A percentile compares a stretch with the other conserved stretches of the same genome.
Conservation (phyloP, 2,797 vertebrate species). For the Onychomys torridus region DNA sequence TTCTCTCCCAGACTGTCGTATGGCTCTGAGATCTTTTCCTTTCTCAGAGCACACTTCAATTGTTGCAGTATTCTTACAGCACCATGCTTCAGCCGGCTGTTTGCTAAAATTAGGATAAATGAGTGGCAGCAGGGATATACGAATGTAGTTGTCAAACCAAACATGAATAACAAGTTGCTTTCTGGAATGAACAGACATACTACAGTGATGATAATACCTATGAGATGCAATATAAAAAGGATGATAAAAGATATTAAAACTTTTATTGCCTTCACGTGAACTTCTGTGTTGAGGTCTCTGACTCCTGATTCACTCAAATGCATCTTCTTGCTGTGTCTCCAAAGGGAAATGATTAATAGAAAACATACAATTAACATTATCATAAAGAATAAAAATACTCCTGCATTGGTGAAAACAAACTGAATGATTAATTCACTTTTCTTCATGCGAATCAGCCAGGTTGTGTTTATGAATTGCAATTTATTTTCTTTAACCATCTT, state of each 20-base stretch:
- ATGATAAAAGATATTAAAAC: neutral
- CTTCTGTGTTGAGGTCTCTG: neutral
- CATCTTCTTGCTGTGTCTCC: neutral
- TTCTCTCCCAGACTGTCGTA: neutral
- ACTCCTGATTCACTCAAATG: neutral
- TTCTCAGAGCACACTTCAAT: neutral
- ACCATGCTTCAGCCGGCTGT: neutral
- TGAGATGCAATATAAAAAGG: neutral
- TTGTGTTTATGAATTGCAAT: accelerated
- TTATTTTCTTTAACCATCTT: accelerated
- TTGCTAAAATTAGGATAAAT: neutral
- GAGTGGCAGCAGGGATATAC: neutral
- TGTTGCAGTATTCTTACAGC: neutral
- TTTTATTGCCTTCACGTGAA: neutral
- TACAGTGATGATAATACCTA: neutral
- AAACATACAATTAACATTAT: conserved; percentile 35
- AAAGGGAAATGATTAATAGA: conserved; percentile 60
- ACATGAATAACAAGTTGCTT: neutral
- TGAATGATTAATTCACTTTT: accelerated
- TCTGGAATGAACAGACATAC: neutral
- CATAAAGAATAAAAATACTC: neutral
- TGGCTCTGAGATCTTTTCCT: neutral
- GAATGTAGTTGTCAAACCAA: neutral
- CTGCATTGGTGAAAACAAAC: accelerated
- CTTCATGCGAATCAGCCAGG: accelerated